These are phyloP conservation scores for Podocnemis expansa DNA, from an alignment of 2,113 vertebrate species.

Conservation along the genomic window DNA sequence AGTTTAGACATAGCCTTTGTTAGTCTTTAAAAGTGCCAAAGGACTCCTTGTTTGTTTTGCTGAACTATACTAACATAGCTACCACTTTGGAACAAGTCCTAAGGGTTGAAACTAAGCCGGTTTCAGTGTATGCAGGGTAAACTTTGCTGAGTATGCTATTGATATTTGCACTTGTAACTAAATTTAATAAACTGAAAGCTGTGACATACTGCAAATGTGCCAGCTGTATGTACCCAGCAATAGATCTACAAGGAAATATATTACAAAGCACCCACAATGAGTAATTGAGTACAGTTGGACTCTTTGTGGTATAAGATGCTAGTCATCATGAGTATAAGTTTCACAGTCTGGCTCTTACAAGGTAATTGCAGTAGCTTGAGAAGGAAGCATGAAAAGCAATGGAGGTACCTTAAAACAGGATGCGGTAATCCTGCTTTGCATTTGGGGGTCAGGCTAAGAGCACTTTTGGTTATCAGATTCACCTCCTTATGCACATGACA, in stretches of 20 bases:
- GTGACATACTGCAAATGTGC: conserved; percentile 11
- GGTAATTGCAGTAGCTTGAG: background rate
- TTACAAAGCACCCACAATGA: background rate
- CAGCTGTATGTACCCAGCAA: background rate
- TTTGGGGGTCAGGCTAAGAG: background rate
- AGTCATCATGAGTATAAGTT: background rate
- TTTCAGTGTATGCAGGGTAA: too few species aligned
- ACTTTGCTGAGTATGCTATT: too few species aligned
- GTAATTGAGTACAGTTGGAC: background rate
- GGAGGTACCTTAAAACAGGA: background rate
- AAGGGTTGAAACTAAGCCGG: too few species aligned
- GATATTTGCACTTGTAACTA: too few species aligned
- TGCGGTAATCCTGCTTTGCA: background rate
- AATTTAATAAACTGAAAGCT: background rate
- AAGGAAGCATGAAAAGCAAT: background rate
- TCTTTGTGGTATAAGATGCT: background rate
- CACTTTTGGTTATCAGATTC: background rate
- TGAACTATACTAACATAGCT: too few species aligned
- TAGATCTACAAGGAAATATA: background rate
- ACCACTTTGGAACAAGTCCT: too few species aligned
- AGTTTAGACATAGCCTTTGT: too few species aligned
- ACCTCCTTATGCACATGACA: background rate
- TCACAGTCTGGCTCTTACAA: background rate
- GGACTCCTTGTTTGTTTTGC: too few species aligned
- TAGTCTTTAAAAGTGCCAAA: too few species aligned